Evolutionary conservation across 2,888 invertebrate genomes (phyloP), one percentile per base, ranked within the genome.

Genomic region (Syrphus vitripennis): DNA sequence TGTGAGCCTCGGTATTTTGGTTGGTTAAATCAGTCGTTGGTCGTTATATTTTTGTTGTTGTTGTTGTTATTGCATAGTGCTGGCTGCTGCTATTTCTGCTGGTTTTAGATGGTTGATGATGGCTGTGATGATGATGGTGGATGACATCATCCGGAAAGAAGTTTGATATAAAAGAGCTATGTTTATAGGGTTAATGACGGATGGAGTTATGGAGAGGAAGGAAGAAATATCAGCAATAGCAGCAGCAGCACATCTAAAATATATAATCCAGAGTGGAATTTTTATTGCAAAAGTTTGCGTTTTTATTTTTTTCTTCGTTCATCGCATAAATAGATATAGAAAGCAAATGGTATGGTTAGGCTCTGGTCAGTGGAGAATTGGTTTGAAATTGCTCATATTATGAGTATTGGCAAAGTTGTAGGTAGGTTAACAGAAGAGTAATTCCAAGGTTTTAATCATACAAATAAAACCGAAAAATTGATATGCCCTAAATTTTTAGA

Each of bases 141-240:
- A 84, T 84, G 84, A 84, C 84, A 84, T 84, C 84, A 84, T 80
- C 80, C 71, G 76, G 72, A 80, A 84, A 84, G 84, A 76, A 80
- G 80, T 84, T 84, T 76, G n/a, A 77, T 82, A 82, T 57, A 76
- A 71, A 75, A 81, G 81, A 69, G 45, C 42, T 48, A 48, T 67
- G 26, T 26, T 61, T 59, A 67, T 61, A 63, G 74, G 61, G 42
- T 50, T 57, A 55, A 72, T 71, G 57, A 31, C 63, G 31, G 59
- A 57, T 59, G 59, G 48, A 57, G 48, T 29, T 57, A 40, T 55
- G 70, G 21, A 31, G 34, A 72, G 72, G 59, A 59, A 61, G 61
- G 14, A 61, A 21, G 71, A 24, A 34, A 63, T 12, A 16, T 7
- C 14, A 42, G 10, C 4, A 50, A 6, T 14, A 50, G 48, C 48